A percentile compares a stretch with the other conserved stretches of the same genome.
Evolutionary conservation across 2,888 invertebrate species (phyloP).

Genomic region (Gonocerus acuteangulatus): DNA sequence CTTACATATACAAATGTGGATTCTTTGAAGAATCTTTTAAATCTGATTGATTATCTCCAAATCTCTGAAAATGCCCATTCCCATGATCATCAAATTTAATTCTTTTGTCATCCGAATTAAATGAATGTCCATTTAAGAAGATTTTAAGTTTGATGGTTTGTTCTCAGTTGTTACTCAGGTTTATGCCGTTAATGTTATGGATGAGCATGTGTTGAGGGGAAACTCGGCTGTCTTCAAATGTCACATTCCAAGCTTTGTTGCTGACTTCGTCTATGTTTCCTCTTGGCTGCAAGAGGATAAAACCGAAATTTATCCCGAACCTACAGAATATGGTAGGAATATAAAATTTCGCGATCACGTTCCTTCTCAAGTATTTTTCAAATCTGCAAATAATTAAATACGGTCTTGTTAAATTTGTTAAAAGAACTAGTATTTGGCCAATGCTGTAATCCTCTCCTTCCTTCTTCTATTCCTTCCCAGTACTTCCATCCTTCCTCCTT

Average conservation of each 20-base stretch:
- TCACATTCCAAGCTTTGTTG: conserved; percentile 87
- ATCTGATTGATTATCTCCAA: not conserved
- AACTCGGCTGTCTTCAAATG: conserved; percentile 88
- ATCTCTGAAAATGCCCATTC: too few relatives aligned
- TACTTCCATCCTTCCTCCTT: not conserved
- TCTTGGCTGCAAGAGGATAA: conserved; percentile 79
- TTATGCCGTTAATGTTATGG: conserved; percentile 85
- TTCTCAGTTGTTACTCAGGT: conserved; percentile 82
- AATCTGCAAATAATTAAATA: not conserved
- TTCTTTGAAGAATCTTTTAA: not conserved
- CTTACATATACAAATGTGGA: too few relatives aligned
- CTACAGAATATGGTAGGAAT: conserved; percentile 44
- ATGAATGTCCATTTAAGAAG: too few relatives aligned
- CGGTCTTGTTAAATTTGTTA: not conserved
- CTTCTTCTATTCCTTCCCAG: not conserved
- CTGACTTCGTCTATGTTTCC: conserved; percentile 77
- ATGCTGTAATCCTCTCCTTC: conserved; percentile 9
- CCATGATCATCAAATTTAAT: too few relatives aligned
- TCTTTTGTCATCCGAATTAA: too few relatives aligned
- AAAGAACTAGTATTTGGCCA: conserved; percentile 28
- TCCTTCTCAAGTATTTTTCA: not conserved
- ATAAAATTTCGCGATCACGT: conserved; percentile 8
- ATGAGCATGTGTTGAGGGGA: conserved; percentile 82
- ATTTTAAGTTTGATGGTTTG: not conserved
- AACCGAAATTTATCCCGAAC: conserved; percentile 46